Base-by-base conservation (phyloP, 2,888 invertebrate genomes). In the Xiphydria camelus region DNA sequence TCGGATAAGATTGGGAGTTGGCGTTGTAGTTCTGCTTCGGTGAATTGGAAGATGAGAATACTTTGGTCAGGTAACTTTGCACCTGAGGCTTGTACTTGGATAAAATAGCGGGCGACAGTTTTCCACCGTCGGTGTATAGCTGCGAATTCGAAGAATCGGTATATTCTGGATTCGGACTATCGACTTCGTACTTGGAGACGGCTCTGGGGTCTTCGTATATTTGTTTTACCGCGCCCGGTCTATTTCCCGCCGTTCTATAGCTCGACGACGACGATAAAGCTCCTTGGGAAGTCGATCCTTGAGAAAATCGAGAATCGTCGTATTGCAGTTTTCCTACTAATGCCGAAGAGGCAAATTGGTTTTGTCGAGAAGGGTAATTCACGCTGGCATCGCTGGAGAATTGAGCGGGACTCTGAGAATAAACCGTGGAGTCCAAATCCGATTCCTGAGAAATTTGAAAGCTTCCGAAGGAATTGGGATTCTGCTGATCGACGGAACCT, bases 391-490 rank as follows among this genome's bases (percentile, higher is more conserved):
- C 59, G 3, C 47, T 46, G 5, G 70, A 72, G 26, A 75, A 75
- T 23, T 72, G 71, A 2, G 69, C 59, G 0, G 75, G 75, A 14
- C 62, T 67, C 47, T 72, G 73, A 4, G 73, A 71, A 18, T 65
- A 53, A 18, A 70, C 50, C 35, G 61, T 66, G 6, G 35, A 41
- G 6, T 47, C 12, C 5, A 41, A 17, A 3, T 49, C 45, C 20
- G 17, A 3, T n/a, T 3, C 14, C 35, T 37, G 38, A 23, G 18
- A 4, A 9, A 19, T 23, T n/a, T 39, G 4, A 32, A 18, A 34
- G 29, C 34, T 21, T 25, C 21, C 25, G 21, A 22, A 9, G 12
- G 48, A 12, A 41, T 33, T n/a, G 34, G 15, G 4, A 39, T 1
- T 31, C 21, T 51, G 49, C 18, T 48, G 47, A 12, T 22, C 39